Evolutionary conservation across 2,797 vertebrate species (phyloP).

Genomic region (Enteromius thamalakanensis): DNA sequence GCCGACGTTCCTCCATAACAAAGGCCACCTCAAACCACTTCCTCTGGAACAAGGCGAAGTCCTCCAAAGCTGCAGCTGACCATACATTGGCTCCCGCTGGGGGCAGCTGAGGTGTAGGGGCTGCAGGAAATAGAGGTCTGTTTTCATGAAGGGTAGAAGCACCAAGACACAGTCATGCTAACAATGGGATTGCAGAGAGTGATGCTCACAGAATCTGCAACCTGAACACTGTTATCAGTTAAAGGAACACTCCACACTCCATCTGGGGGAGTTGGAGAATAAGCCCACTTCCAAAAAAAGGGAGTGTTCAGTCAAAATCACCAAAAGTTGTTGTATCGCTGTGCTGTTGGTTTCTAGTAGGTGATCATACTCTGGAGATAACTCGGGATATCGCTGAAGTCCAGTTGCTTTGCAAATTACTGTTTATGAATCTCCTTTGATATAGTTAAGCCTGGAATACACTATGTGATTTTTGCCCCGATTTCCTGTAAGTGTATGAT

Average conservation of each 20-base stretch:
- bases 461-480: too few relatives aligned
- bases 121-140: slow-evolving; percentile 46
- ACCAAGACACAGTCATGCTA: background rate
- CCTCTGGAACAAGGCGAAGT: slow-evolving; percentile 93
- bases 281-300: too few relatives aligned
- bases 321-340: background rate
- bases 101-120: slow-evolving; percentile 71
- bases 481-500: too few relatives aligned
- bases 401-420: background rate
- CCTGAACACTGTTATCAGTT: background rate
- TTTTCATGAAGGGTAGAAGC: background rate
- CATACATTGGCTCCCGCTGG: slow-evolving; percentile 76
- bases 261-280: too few relatives aligned
- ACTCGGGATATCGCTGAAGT: background rate
- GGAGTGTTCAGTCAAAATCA: background rate
- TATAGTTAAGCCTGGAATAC: background rate
- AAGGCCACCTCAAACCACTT: slow-evolving; percentile 99
- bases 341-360: background rate
- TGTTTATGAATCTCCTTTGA: background rate
- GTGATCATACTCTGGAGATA: background rate
- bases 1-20: slow-evolving; percentile 89
- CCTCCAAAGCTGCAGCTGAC: slow-evolving; percentile 87
- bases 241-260: background rate
- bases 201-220: background rate
- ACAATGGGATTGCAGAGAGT: background rate